These are phyloP conservation scores for Corythornis vintsioides DNA, from an alignment of 2,113 vertebrate genomes.

Conservation along the genomic window DNA sequence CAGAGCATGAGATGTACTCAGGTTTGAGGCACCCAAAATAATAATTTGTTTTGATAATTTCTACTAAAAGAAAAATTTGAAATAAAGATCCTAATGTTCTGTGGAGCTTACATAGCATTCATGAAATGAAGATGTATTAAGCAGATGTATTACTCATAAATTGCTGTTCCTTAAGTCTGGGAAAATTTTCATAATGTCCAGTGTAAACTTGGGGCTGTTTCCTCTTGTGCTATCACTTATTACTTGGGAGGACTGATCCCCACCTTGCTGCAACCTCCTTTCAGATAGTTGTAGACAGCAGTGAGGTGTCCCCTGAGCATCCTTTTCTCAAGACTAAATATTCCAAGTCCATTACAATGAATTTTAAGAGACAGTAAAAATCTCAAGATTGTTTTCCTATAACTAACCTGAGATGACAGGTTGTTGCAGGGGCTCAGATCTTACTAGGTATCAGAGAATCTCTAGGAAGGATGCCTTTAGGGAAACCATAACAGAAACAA, in stretches of 20 bases:
- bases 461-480: not conserved
- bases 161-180: not conserved
- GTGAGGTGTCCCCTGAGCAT: no score
- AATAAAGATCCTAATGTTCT: not conserved
- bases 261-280: no score
- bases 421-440: not conserved
- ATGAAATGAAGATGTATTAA: not conserved
- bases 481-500: not conserved
- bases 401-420: not conserved
- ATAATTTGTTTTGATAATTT: not conserved
- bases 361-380: not conserved
- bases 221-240: no score
- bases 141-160: conserved; percentile 5
- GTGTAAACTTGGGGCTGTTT: no score
- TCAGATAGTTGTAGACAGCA: no score
- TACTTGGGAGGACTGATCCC: no score
- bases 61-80: not conserved
- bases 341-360: not conserved
- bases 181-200: not conserved
- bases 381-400: not conserved
- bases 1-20: not conserved
- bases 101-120: not conserved
- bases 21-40: not conserved
- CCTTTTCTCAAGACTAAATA: no score
- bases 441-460: not conserved